phyloP scores from a whole-genome alignment of 1,140 invertebrate genomes.

The Solenopsis invicta region DNA sequence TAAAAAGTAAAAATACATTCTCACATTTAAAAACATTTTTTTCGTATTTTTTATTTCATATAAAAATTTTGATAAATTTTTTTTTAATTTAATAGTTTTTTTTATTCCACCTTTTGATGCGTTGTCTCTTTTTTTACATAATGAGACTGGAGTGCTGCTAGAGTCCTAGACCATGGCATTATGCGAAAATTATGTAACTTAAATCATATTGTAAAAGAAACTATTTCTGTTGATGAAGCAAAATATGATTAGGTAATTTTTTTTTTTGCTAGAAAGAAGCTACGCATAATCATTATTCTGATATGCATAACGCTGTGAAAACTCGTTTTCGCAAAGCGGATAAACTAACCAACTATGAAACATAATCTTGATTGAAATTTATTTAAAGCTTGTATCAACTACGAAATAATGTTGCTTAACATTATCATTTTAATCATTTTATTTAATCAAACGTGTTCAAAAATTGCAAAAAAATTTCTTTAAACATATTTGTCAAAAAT shows the following conservation, averaged over 20 bases:
- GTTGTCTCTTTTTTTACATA: conserved; percentile 70
- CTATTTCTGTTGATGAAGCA: not conserved
- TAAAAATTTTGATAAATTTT: conserved; percentile 90
- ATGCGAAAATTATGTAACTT: not conserved
- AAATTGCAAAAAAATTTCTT: too few species aligned
- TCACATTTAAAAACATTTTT: too few species aligned
- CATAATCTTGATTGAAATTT: not conserved
- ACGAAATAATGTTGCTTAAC: too few species aligned
- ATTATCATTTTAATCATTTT: too few species aligned
- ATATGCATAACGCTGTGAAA: conserved; percentile 93
- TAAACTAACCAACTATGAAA: conserved; percentile 82
- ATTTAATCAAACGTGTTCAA: too few species aligned
- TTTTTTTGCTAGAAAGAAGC: conserved; percentile 91
- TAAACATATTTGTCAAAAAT: too few species aligned
- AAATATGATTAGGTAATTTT: conserved; percentile 85
- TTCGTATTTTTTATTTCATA: too few species aligned
- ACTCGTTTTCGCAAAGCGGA: conserved; percentile 92
- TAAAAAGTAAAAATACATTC: too few species aligned
- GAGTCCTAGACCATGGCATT: too few species aligned
- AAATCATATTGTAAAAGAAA: not conserved
- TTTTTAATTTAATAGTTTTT: conserved; percentile 89
- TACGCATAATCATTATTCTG: conserved; percentile 90
- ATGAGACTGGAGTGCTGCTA: too few species aligned
- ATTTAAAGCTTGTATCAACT: too few species aligned
- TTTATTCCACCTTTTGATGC: conserved; percentile 93